Conservation (phyloP, 2,113 vertebrate species). For the Parotia lawesii region DNA sequence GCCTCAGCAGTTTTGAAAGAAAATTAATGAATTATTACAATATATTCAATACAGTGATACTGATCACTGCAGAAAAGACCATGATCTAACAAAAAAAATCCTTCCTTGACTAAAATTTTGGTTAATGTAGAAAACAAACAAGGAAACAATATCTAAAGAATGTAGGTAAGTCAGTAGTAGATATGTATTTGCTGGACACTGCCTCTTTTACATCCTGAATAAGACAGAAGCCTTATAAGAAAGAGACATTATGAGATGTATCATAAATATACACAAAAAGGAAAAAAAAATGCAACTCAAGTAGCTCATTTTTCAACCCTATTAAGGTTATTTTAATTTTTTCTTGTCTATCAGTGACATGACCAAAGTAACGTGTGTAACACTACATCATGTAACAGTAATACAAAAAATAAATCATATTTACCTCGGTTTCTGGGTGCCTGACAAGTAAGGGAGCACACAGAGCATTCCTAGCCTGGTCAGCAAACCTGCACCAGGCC, state of each 20-base stretch:
- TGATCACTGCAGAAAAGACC: background rate
- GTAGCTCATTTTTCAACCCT: background rate
- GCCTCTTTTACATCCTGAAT: background rate
- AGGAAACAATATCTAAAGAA: background rate
- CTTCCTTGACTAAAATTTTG: background rate
- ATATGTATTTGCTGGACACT: background rate
- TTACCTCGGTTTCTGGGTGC: conserved; percentile 73
- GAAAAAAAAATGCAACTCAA: background rate
- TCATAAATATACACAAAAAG: background rate
- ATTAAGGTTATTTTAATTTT: background rate
- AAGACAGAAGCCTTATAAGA: background rate
- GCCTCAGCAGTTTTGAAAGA: background rate
- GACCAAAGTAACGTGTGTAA: background rate
- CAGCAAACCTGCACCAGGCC: conserved; percentile 73
- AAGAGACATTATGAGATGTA: background rate
- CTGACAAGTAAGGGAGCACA: conserved; percentile 70
- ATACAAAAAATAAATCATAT: background rate
- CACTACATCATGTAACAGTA: background rate
- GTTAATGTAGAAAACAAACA: background rate
- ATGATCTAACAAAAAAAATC: background rate
- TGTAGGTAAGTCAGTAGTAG: background rate
- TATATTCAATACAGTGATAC: background rate
- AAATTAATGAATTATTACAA: background rate
- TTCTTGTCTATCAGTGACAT: background rate
- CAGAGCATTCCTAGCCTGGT: conserved; percentile 61